These are phyloP conservation scores for Calyptomena viridis DNA, from an alignment of 2,113 vertebrate species.

Conservation along the genomic window DNA sequence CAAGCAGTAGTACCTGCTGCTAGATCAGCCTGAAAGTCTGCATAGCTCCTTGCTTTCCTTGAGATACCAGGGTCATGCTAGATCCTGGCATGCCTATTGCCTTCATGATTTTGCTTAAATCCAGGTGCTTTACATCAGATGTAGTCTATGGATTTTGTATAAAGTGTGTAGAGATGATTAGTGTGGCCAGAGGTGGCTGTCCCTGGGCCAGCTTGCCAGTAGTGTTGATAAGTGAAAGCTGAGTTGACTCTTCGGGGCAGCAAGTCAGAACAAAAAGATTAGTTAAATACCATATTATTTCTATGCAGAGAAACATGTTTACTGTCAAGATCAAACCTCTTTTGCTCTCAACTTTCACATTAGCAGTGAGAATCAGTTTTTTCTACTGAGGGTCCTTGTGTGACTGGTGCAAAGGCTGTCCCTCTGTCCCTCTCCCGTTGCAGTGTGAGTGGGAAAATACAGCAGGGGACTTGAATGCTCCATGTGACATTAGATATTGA, in stretches of 20 bases:
- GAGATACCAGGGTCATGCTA: accelerated
- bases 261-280: neutral
- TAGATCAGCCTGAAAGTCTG: neutral
- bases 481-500: neutral
- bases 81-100: neutral
- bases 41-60: neutral
- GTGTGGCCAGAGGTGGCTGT: neutral
- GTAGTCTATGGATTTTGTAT: neutral
- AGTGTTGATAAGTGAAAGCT: neutral
- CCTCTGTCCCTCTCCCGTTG: neutral
- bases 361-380: neutral
- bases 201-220: neutral
- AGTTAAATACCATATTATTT: neutral
- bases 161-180: neutral
- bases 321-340: neutral
- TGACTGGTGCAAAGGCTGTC: neutral
- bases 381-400: neutral
- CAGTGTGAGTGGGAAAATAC: neutral
- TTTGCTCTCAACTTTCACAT: accelerated
- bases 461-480: neutral
- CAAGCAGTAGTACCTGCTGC: neutral
- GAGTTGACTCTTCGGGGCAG: neutral
- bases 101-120: neutral
- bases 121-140: neutral
- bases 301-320: neutral